Evolutionary conservation across 2,113 vertebrate genomes (phyloP), one percentile per base, ranked within the genome.

Genomic region (Pao palembangensis): DNA sequence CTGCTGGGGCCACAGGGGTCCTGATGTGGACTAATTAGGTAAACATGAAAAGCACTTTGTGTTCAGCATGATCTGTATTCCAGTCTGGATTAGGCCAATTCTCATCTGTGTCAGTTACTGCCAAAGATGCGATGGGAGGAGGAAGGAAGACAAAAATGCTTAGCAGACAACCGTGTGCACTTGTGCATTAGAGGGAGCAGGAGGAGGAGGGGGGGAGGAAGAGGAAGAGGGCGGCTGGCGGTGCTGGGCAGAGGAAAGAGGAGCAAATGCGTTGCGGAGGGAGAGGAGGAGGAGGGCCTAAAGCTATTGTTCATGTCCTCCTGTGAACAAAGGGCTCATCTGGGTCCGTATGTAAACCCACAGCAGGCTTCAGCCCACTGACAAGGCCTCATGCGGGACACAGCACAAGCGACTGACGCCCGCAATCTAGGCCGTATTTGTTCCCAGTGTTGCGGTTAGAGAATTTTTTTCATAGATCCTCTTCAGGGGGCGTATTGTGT

Each of bases 291-390:
- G 89, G 90, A 90, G 89, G 89, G 91, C 90, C 88, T 87, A 87
- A 75, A 88, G 90, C 90, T 91, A 91, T 92, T 92, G 91, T 92
- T 92, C 91, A 91, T 91, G 90, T 90, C 88, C 87, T 87, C 89
- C 88, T 81, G 81, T 85, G 91, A 92, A 92, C 91, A 92, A 92
- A 92, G 91, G 88, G 88, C 89, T 91, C 82, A 87, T 91, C 90
- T 86, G 90, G 91, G 87, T 90, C 85, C 74, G 82, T 90, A 84
- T 87, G 81, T 85, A 88, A 80, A 86, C 82, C 87, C 84, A 80
- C 84, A 85, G 84, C 87, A 84, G 88, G 87, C 87, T 84, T 63
- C 80, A 85, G 78, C 75, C 84, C 82, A 82, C 75, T 76, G 67
- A 86, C 80, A 80, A 85, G 88, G 87, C 85, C 81, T 83, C 83